phyloP scores from a whole-genome alignment of 2,797 vertebrate species.

The Hapalemur alaotrensis region DNA sequence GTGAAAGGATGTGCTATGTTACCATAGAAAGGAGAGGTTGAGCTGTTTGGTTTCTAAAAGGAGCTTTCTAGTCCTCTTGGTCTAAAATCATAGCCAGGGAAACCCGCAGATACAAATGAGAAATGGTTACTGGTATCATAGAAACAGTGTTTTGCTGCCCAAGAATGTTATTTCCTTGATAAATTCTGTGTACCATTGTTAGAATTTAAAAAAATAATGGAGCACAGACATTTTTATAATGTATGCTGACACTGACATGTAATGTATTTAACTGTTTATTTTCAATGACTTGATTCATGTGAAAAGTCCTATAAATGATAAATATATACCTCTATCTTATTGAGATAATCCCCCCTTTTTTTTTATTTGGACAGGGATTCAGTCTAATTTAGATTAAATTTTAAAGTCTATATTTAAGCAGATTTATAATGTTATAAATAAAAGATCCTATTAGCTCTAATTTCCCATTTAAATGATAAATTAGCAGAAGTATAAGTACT shows the following conservation, averaged over 20 bases:
- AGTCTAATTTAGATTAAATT: constrained; percentile 23
- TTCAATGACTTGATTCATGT: constrained; percentile 53
- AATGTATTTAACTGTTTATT: constrained; percentile 79
- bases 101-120: constrained; percentile 69
- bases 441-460: not conserved
- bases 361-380: constrained; percentile 4
- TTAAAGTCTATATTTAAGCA: constrained; percentile 14
- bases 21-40: constrained; percentile 87
- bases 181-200: constrained; percentile 78
- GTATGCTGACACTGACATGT: constrained; percentile 50
- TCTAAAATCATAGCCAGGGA: constrained; percentile 75
- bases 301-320: not conserved
- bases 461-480: not conserved
- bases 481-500: not conserved
- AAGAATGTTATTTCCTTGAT: constrained; percentile 85
- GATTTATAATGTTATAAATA: constrained; percentile 6
- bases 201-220: constrained; percentile 75
- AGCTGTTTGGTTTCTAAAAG: constrained; percentile 78
- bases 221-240: constrained; percentile 74
- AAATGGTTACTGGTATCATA: constrained; percentile 83
- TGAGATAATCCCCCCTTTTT: not conserved
- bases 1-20: constrained; percentile 86
- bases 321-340: not conserved
- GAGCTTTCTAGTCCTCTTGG: constrained; percentile 76
- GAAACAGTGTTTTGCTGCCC: constrained; percentile 82